Base-by-base conservation (phyloP, 1,140 invertebrate genomes). In the Calliphora vicina region DNA sequence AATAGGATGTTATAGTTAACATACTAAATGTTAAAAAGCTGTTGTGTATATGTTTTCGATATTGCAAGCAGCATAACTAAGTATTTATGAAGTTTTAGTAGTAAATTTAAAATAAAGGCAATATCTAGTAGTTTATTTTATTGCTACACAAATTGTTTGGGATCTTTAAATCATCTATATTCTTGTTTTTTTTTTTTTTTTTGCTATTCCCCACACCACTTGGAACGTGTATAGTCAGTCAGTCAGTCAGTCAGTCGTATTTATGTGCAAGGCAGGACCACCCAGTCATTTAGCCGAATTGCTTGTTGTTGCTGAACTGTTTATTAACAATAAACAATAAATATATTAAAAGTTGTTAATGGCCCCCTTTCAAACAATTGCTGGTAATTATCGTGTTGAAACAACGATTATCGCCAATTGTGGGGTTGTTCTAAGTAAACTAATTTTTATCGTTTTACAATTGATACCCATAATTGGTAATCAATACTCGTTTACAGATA, bases 1-100 rank as follows among this genome's bases (percentile, higher is more conserved):
- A 20, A 76, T 17, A 29, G 73, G 15, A 42, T 42, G 73, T 76
- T 76, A 42, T n/a, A 76, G 73, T 76, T 42, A 76, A 76, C 27
- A 35, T 42, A 42, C 71, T 27, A 35, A 35, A 35, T n/a, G n/a
- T n/a, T 23, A n/a, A 1, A 23, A 9, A 3, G 20, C 17, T 43
- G 42, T 43, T n/a, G n/a, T n/a, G n/a, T n/a, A n/a, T n/a, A n/a
- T n/a, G n/a, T n/a, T n/a, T 43, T 43, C 42, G 5, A 43, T 5
- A 5, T 12, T 6, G 42, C 42, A 5, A 43, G 42, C 42, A 43
- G n/a, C n/a, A n/a, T n/a, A n/a, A n/a, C n/a, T n/a, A n/a, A n/a
- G n/a, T n/a, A n/a, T n/a, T n/a, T n/a, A n/a, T n/a, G n/a, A 35
- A 5, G 5, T 5, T 35, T 35, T 5, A 35, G 35, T 35, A 35